These are phyloP conservation scores for Drosophila mauritiana DNA, from an alignment of 1,140 invertebrate genomes.

Conservation along the genomic window DNA sequence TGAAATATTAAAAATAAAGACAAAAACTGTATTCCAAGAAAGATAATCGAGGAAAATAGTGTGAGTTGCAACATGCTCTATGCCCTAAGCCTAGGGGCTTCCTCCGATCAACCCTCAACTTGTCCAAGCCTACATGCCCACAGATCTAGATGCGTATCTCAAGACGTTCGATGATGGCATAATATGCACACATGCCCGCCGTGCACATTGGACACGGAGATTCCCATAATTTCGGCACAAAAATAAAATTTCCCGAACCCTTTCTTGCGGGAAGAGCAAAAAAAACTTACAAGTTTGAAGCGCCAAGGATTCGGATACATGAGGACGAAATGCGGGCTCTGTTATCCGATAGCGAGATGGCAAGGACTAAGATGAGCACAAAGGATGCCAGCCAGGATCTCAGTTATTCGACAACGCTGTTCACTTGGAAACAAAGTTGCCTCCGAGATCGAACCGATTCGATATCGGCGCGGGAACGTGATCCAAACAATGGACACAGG, in stretches of 20 bases:
- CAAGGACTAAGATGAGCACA: conserved; percentile 27
- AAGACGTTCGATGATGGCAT: conserved; percentile 70
- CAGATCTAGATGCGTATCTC: conserved; percentile 70
- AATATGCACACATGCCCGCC: conserved; percentile 63
- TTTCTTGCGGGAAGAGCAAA: conserved; percentile 31
- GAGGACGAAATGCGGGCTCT: conserved; percentile 64
- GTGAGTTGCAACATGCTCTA: conserved; percentile 1
- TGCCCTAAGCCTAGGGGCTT: conserved; percentile 23
- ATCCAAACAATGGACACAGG: conserved; percentile 71
- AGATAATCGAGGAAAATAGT: neutral
- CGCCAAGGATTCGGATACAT: conserved; percentile 59
- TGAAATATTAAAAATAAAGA: neutral
- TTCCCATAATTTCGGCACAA: conserved; percentile 67
- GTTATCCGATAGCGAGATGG: conserved; percentile 77
- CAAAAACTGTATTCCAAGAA: neutral
- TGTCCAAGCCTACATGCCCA: conserved; percentile 62
- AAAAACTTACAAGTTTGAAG: conserved; percentile 75
- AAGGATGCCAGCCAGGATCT: conserved; percentile 35
- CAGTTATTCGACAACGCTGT: conserved; percentile 31
- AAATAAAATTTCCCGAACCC: conserved; percentile 57
- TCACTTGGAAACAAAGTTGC: conserved; percentile 77
- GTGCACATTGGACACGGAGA: conserved; percentile 51
- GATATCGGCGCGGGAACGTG: conserved; percentile 72
- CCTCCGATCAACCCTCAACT: conserved; percentile 30
- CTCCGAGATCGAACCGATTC: conserved; percentile 74